phyloP scores from a whole-genome alignment of 2,888 invertebrate genomes.

The Drosophila borealis region DNA sequence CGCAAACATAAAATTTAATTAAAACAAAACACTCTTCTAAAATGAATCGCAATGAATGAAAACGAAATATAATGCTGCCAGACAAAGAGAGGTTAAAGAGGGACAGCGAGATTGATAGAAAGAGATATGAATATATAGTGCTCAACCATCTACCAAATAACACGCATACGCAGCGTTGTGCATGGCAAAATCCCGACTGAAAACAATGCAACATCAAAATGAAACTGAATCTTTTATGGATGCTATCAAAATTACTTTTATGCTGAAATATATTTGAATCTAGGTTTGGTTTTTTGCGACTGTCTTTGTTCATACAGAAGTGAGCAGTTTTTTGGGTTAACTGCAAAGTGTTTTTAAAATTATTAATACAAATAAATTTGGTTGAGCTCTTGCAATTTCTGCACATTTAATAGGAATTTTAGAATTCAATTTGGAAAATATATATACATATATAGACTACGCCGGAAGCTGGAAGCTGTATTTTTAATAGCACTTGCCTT shows the following conservation, averaged over 20 bases:
- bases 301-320: slow-evolving; percentile 9
- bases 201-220: slow-evolving; percentile 31
- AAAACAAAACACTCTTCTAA: slow-evolving; percentile 39
- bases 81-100: neutral
- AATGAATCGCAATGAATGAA: slow-evolving; percentile 29
- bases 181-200: slow-evolving; percentile 7
- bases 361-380: too few species aligned
- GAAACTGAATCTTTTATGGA: slow-evolving; percentile 37
- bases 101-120: neutral
- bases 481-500: too few species aligned
- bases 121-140: neutral
- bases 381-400: too few species aligned
- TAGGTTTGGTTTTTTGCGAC: neutral
- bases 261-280: slow-evolving; percentile 7
- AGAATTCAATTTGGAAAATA: too few species aligned
- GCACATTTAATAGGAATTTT: too few species aligned
- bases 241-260: slow-evolving; percentile 35
- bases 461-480: too few species aligned
- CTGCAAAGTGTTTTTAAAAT: neutral
- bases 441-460: too few species aligned
- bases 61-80: slow-evolving; percentile 18
- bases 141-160: slow-evolving; percentile 20
- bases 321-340: neutral
- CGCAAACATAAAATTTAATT: slow-evolving; percentile 51
- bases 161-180: slow-evolving; percentile 50